These are phyloP conservation scores for Cyaniris semiargus DNA, from an alignment of 2,888 invertebrate species.

Conservation along the genomic window DNA sequence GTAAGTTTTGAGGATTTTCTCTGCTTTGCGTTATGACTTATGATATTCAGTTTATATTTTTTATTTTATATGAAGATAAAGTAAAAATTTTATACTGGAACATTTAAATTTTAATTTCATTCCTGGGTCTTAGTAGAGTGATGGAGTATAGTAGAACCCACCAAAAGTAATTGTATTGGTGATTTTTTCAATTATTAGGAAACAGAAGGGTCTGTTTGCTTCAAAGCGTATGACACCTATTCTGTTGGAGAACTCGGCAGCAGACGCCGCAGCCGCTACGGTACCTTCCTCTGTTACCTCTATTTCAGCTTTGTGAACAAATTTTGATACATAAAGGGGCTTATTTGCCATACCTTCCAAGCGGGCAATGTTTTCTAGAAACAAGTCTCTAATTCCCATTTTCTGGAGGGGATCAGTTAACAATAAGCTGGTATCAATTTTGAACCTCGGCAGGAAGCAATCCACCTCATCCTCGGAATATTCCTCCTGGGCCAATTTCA, in stretches of 20 bases:
- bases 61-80: no score
- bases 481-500: constrained; percentile 70
- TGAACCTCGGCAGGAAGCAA: constrained; percentile 83
- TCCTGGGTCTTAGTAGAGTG: constrained; percentile 51
- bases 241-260: constrained; percentile 72
- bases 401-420: constrained; percentile 74
- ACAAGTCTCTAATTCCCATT: constrained; percentile 78
- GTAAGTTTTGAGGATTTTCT: not conserved
- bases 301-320: constrained; percentile 86
- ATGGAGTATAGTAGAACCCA: constrained; percentile 64
- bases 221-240: constrained; percentile 80
- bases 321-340: constrained; percentile 77
- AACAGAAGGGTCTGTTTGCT: constrained; percentile 84
- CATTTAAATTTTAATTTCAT: not conserved
- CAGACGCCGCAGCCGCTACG: constrained; percentile 82
- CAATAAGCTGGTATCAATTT: constrained; percentile 78
- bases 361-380: constrained; percentile 63
- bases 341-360: constrained; percentile 72
- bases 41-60: no score
- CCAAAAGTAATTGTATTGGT: constrained; percentile 73
- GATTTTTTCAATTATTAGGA: constrained; percentile 83
- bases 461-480: constrained; percentile 83
- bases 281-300: constrained; percentile 89
- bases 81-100: not conserved
- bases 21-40: not conserved